Conservation (phyloP, 2,888 invertebrate genomes). For the Entomobrya proxima region DNA sequence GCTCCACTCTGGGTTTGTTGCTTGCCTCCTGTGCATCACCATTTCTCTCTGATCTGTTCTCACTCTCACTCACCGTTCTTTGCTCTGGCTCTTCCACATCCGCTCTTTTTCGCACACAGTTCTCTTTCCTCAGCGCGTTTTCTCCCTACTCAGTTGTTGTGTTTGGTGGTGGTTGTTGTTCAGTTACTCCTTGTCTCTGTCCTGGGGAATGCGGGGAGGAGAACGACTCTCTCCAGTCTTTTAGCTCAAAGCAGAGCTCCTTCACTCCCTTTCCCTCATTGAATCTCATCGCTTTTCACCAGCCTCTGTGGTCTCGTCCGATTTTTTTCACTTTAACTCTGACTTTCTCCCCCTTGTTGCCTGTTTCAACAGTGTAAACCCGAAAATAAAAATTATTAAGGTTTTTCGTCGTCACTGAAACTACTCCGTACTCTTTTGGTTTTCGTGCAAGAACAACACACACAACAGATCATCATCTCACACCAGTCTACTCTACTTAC, state of each 20-base stretch:
- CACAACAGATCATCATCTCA: neutral
- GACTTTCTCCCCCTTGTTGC: neutral
- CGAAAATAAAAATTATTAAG: neutral
- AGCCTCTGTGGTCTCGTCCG: constrained; percentile 17
- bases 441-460: neutral
- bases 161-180: constrained; percentile 13
- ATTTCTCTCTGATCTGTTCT: neutral
- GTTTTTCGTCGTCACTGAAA: neutral
- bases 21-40: constrained; percentile 32
- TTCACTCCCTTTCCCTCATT: neutral
- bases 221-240: neutral
- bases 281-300: constrained; percentile 20
- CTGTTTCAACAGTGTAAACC: constrained; percentile 3
- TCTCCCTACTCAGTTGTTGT: constrained; percentile 8
- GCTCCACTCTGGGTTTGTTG: constrained; percentile 30
- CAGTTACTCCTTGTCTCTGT: neutral
- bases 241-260: constrained; percentile 31
- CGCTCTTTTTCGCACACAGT: neutral
- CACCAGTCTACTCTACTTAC: neutral
- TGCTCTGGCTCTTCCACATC: neutral
- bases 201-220: neutral
- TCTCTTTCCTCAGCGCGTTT: neutral
- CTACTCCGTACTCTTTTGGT: neutral
- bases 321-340: constrained; percentile 13
- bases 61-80: neutral